Conservation (phyloP, 2,888 invertebrate genomes). For the Sepiola atlantica region DNA sequence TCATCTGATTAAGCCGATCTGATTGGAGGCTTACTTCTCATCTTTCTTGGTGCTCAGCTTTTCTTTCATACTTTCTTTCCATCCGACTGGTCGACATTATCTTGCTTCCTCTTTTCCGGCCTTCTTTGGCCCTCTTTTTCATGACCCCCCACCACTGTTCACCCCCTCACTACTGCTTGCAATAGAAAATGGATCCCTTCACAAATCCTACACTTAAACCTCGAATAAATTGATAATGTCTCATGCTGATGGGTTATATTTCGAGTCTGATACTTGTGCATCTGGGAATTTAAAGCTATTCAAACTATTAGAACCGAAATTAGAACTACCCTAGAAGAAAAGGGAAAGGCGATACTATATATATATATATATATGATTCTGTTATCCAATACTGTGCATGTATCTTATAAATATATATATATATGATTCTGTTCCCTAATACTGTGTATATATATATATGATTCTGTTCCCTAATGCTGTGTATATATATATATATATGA, state of each 20-base stretch:
- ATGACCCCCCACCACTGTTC: not conserved
- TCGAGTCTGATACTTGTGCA: not conserved
- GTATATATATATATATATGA: no score
- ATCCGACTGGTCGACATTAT: not conserved
- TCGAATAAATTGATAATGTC: not conserved
- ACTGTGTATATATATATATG: no score
- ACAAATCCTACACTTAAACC: not conserved
- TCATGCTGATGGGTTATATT: not conserved
- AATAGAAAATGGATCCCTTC: not conserved
- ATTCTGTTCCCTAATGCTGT: no score
- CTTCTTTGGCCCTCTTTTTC: not conserved
- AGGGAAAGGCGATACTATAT: no score
- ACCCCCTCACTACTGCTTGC: no score
- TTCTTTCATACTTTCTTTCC: not conserved
- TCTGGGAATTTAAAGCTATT: not conserved
- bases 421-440: no score
- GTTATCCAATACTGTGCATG: no score
- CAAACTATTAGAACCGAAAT: no score
- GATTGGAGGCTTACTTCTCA: conserved; percentile 9
- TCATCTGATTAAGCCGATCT: not conserved
- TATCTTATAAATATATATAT: no score
- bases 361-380: no score
- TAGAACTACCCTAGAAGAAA: no score
- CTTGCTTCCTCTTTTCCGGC: not conserved
- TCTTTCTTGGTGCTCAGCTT: not conserved